A percentile compares a stretch with the other conserved stretches of the same genome.
These are phyloP conservation scores for Pteropus alecto DNA, from an alignment of 2,113 vertebrate species.

Conservation along the genomic window DNA sequence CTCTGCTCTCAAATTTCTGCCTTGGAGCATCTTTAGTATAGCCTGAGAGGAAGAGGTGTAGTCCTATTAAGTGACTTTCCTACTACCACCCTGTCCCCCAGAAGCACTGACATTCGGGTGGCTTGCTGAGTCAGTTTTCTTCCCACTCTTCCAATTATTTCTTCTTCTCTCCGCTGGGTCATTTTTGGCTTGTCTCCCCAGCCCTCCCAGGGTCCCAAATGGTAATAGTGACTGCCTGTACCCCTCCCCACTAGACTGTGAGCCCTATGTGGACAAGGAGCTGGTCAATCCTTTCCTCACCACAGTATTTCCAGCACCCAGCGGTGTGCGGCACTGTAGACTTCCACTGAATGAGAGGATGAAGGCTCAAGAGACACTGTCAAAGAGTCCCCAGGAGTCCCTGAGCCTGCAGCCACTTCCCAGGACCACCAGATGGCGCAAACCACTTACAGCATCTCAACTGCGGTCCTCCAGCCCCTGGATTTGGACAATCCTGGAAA, in stretches of 20 bases:
- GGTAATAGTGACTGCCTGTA: neutral
- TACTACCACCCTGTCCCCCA: neutral
- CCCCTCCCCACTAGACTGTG: slow-evolving; percentile 5
- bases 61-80: neutral
- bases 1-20: neutral
- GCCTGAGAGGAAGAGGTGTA: neutral
- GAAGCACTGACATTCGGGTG: neutral
- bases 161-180: neutral
- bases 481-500: slow-evolving; percentile 3
- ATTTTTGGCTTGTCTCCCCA: neutral
- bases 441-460: neutral
- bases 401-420: neutral
- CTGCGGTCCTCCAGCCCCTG: neutral
- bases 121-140: neutral
- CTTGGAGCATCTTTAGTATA: neutral
- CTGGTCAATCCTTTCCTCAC: neutral
- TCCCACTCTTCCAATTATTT: neutral
- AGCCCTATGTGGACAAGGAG: neutral
- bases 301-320: neutral
- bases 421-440: slow-evolving; percentile 29
- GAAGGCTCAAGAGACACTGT: neutral
- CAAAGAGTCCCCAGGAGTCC: neutral
- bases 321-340: neutral
- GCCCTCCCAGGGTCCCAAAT: neutral
- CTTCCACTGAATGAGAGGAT: neutral